Evolutionary conservation across 2,113 vertebrate species (phyloP).

Genomic region (Suncus etruscus): DNA sequence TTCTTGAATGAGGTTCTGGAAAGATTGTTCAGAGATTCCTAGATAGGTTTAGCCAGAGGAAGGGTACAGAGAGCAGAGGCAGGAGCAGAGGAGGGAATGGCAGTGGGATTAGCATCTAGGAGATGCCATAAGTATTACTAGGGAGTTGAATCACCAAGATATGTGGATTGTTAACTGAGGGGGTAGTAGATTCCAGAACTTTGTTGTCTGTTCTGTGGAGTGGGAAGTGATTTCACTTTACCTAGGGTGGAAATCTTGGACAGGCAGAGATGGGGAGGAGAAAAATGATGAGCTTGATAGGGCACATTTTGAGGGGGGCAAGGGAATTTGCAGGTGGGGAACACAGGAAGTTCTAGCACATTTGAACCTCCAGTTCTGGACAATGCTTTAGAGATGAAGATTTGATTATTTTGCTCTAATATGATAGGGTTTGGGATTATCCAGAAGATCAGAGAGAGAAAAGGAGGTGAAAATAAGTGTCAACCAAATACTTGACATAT

Average conservation of each 20-base stretch:
- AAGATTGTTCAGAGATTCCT: neutral
- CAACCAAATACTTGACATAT: neutral
- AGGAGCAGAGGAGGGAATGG: neutral
- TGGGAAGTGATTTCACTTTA: neutral
- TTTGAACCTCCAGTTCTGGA: neutral
- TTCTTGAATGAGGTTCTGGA: neutral
- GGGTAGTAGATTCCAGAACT: neutral
- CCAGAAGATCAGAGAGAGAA: neutral
- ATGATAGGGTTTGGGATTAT: neutral
- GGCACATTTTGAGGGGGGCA: neutral
- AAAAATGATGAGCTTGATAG: too few species aligned
- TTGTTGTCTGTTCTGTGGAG: neutral
- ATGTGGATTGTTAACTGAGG: too few species aligned
- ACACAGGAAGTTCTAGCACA: neutral
- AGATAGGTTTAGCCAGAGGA: neutral
- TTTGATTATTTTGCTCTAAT: neutral
- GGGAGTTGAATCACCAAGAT: neutral
- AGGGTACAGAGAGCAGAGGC: neutral
- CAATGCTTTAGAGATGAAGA: neutral
- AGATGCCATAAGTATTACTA: accelerated
- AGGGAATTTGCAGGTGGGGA: accelerated
- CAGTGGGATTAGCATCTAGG: neutral
- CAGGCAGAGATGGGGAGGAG: neutral
- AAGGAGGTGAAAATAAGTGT: neutral
- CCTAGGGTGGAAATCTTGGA: neutral